Percentiles rank a stretch among this genome's conserved stretches.
Evolutionary conservation across 1,140 invertebrate species (phyloP).

Genomic region (Drosophila virilis): DNA sequence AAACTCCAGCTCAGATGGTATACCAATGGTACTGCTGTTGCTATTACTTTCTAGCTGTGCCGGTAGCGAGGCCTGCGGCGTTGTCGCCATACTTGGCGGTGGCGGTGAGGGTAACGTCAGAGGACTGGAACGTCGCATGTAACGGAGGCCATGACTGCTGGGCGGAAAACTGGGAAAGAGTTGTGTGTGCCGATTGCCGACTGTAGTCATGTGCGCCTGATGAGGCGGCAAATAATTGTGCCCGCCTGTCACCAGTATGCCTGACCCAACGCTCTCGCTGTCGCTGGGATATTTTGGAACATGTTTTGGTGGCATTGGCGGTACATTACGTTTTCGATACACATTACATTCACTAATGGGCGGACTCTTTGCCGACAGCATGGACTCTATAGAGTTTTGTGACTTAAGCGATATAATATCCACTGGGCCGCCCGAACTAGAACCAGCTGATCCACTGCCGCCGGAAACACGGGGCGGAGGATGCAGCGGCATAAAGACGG

Average conservation of each 20-base stretch:
- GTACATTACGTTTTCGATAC: constrained; percentile 67
- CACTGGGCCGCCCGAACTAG: constrained; percentile 34
- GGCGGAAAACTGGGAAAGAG: constrained; percentile 75
- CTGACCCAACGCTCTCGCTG: constrained; percentile 87
- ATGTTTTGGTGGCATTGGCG: constrained; percentile 84
- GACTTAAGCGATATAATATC: constrained; percentile 82
- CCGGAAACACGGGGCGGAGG: constrained; percentile 34
- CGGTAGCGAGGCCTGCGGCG: constrained; percentile 3
- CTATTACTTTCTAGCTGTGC: constrained; percentile 30
- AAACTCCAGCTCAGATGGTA: constrained; percentile 10
- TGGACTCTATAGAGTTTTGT: constrained; percentile 83
- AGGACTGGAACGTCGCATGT: constrained; percentile 85
- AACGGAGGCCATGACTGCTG: constrained; percentile 56
- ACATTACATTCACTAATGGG: constrained; percentile 70
- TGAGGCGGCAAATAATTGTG: constrained; percentile 27
- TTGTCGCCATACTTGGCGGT: constrained; percentile 45
- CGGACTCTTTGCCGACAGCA: constrained; percentile 80
- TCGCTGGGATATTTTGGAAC: constrained; percentile 87
- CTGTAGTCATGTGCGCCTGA: constrained; percentile 31
- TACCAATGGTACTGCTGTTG: constrained; percentile 39
- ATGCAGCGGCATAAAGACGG: constrained; percentile 70
- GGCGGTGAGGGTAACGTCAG: constrained; percentile 85
- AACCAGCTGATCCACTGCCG: constrained; percentile 41
- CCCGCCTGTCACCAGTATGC: constrained; percentile 63
- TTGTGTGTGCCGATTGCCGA: constrained; percentile 72